phyloP scores from a whole-genome alignment of 2,888 invertebrate species.

The Encarsia formosa region DNA sequence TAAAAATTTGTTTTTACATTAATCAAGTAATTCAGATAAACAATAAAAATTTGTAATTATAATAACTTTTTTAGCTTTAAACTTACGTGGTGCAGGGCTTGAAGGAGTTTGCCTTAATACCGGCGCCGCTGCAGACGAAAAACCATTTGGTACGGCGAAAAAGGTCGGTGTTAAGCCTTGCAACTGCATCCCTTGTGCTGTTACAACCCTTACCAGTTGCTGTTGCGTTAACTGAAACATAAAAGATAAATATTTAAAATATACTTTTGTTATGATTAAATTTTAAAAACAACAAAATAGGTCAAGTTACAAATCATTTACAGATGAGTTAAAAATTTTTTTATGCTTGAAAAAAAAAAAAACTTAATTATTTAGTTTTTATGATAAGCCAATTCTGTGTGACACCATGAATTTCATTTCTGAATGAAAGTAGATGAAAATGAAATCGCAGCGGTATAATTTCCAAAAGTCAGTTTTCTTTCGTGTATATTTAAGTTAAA shows the following conservation, averaged over 20 bases:
- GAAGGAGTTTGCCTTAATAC: constrained; percentile 49
- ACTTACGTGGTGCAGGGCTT: constrained; percentile 49
- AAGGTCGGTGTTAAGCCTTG: constrained; percentile 50
- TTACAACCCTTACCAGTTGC: constrained; percentile 60
- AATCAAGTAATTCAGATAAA: not conserved
- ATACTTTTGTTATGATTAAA: no score
- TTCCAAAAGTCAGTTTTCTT: not conserved
- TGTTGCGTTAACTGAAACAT: constrained; percentile 51
- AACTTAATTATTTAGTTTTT: no score
- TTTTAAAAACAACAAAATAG: no score
- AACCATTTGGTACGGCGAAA: constrained; percentile 50
- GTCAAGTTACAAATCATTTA: no score
- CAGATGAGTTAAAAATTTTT: no score
- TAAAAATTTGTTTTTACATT: constrained; percentile 5
- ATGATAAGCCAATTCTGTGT: no score
- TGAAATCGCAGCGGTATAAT: not conserved
- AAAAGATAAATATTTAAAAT: no score
- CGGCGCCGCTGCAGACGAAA: constrained; percentile 46
- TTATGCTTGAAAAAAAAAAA: no score
- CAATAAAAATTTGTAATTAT: not conserved
- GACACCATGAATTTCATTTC: no score
- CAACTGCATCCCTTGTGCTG: constrained; percentile 60
- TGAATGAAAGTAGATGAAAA: constrained; percentile 24
- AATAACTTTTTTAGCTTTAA: no score
- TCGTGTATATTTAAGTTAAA: no score